A percentile compares a stretch with the other conserved stretches of the same genome.
Evolutionary conservation across 2,888 invertebrate species (phyloP).

Genomic region (Oscheius sp.): DNA sequence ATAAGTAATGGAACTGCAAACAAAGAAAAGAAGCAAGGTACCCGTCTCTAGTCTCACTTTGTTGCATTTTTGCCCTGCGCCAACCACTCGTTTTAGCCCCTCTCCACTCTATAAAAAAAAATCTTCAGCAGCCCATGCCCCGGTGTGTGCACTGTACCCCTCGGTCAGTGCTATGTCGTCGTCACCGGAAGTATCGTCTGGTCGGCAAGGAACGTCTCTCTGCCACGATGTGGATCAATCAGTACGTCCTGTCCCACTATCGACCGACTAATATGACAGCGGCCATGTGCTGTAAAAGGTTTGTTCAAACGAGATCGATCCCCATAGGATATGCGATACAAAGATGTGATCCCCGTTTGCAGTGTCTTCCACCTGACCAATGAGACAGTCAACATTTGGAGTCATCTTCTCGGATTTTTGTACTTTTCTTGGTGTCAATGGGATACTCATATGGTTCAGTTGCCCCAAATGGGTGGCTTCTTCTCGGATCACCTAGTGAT

Average conservation of each 20-base stretch:
- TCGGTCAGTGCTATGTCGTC: constrained; percentile 43
- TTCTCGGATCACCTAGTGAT: constrained; percentile 87
- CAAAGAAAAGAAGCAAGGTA: too few species aligned
- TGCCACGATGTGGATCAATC: constrained; percentile 65
- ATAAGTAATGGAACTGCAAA: too few species aligned
- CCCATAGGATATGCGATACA: not conserved
- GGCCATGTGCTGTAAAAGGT: constrained; percentile 89
- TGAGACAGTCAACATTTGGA: constrained; percentile 97
- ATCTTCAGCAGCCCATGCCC: not conserved
- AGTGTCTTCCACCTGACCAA: constrained; percentile 96
- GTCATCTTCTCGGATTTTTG: constrained; percentile 81
- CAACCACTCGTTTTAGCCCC: not conserved
- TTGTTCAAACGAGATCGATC: too few species aligned
- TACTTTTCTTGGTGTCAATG: constrained; percentile 86
- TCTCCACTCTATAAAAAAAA: not conserved
- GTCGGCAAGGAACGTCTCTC: constrained; percentile 43
- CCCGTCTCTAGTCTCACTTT: not conserved
- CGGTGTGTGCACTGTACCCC: constrained; percentile 27
- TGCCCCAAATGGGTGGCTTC: constrained; percentile 82
- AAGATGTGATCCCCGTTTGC: constrained; percentile 47
- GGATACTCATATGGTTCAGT: constrained; percentile 80
- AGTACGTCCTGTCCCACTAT: constrained; percentile 67
- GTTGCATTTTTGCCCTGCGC: not conserved
- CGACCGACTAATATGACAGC: constrained; percentile 79
- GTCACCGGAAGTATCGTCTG: constrained; percentile 46